phyloP scores from a whole-genome alignment of 2,797 vertebrate species.

The Spea hammondii region DNA sequence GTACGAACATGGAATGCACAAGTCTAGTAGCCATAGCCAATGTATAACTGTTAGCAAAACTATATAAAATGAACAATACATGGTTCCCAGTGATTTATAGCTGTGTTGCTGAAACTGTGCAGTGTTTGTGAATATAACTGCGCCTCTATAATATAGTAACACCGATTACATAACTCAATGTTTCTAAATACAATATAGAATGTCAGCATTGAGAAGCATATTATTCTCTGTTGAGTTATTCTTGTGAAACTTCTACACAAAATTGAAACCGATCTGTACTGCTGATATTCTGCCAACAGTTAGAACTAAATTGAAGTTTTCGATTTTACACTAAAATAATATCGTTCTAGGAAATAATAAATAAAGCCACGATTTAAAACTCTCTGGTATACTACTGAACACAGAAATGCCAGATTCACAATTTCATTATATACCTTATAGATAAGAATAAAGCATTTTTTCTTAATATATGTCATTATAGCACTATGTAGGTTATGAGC shows the following conservation, averaged over 20 bases:
- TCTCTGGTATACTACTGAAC: conserved; percentile 11
- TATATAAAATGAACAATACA: background rate
- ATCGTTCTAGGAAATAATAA: conserved; percentile 54
- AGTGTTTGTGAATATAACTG: background rate
- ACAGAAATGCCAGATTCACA: conserved; percentile 25
- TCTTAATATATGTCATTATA: no score
- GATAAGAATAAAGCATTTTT: no score
- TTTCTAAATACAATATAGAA: background rate
- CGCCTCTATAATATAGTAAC: background rate
- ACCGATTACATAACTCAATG: background rate
- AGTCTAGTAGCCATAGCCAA: no score
- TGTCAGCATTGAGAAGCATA: background rate
- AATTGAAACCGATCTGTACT: conserved; percentile 53
- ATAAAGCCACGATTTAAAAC: conserved; percentile 52
- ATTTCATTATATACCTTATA: conserved; percentile 22
- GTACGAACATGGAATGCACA: no score
- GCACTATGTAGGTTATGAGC: no score
- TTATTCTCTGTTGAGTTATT: conserved; percentile 51
- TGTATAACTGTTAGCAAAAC: no score
- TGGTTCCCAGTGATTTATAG: background rate
- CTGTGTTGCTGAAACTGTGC: background rate
- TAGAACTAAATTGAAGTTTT: conserved; percentile 52
- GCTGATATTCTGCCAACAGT: conserved; percentile 50
- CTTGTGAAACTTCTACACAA: conserved; percentile 21
- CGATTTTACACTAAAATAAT: conserved; percentile 57